Evolutionary conservation across 1,140 invertebrate species (phyloP).

Genomic region (Globodera ellingtonae): DNA sequence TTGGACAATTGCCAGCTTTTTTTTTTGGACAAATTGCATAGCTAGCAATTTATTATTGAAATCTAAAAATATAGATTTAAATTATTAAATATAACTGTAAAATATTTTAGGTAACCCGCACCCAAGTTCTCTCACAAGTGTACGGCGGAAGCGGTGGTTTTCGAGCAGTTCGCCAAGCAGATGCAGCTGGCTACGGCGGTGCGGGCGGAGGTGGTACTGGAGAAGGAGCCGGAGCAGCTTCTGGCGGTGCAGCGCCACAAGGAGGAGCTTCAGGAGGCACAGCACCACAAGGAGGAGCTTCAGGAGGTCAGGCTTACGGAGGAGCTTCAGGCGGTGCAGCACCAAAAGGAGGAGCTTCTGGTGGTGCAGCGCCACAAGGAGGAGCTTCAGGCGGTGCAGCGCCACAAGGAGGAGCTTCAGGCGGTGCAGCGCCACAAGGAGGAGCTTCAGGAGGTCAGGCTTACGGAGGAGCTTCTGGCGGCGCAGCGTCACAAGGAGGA

Average conservation of each 20-base stretch:
- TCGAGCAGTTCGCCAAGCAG: not conserved
- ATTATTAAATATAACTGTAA: too few relatives aligned
- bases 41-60: too few relatives aligned
- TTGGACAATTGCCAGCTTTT: too few relatives aligned
- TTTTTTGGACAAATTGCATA: too few relatives aligned
- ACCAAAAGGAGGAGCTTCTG: not conserved
- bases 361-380: too few relatives aligned
- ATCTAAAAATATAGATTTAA: too few relatives aligned
- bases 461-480: not conserved
- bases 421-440: too few relatives aligned
- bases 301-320: not conserved
- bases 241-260: too few relatives aligned
- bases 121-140: not conserved
- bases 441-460: too few relatives aligned
- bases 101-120: not conserved
- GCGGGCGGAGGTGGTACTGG: not conserved
- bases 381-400: too few relatives aligned
- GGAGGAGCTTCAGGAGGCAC: not conserved
- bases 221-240: not conserved
- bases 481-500: not conserved
- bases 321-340: not conserved
- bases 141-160: not conserved
- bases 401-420: not conserved
- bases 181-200: not conserved
- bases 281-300: not conserved